Evolutionary conservation across 2,797 vertebrate species (phyloP).

Genomic region (Phylloscopus collybita): DNA sequence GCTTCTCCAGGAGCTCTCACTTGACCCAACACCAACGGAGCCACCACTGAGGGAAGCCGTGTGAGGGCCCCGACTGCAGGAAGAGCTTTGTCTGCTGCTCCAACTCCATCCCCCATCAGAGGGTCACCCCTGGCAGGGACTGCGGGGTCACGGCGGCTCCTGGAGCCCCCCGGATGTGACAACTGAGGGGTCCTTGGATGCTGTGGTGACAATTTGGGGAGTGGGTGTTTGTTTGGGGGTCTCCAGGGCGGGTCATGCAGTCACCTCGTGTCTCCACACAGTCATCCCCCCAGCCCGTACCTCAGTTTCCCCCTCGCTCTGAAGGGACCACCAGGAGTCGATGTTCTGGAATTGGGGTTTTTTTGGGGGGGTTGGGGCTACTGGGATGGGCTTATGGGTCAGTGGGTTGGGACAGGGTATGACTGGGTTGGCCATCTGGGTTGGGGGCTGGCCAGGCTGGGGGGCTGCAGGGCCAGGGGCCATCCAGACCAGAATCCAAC

Average conservation of each 20-base stretch:
- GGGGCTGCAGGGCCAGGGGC: too few relatives aligned
- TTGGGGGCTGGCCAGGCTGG: too few relatives aligned
- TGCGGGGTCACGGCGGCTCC: background rate
- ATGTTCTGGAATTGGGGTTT: too few relatives aligned
- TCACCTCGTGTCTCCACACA: background rate
- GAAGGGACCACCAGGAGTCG: too few relatives aligned
- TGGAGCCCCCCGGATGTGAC: background rate
- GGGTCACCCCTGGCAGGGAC: too few relatives aligned
- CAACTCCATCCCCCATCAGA: background rate
- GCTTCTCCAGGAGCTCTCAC: too few relatives aligned
- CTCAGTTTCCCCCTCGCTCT: background rate
- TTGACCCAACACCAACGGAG: background rate
- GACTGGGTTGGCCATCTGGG: background rate
- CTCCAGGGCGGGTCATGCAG: background rate
- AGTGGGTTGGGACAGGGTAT: too few relatives aligned
- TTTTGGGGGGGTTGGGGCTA: too few relatives aligned
- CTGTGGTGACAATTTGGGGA: background rate
- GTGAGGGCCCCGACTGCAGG: too few relatives aligned
- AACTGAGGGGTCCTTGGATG: background rate
- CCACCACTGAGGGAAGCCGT: background rate
- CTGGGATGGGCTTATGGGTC: too few relatives aligned
- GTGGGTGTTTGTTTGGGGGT: background rate
- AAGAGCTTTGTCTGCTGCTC: background rate
- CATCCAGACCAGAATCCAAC: too few relatives aligned
- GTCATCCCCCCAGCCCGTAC: accelerated